These are phyloP conservation scores for Drosophila repletoides DNA, from an alignment of 1,140 invertebrate genomes.

Conservation along the genomic window DNA sequence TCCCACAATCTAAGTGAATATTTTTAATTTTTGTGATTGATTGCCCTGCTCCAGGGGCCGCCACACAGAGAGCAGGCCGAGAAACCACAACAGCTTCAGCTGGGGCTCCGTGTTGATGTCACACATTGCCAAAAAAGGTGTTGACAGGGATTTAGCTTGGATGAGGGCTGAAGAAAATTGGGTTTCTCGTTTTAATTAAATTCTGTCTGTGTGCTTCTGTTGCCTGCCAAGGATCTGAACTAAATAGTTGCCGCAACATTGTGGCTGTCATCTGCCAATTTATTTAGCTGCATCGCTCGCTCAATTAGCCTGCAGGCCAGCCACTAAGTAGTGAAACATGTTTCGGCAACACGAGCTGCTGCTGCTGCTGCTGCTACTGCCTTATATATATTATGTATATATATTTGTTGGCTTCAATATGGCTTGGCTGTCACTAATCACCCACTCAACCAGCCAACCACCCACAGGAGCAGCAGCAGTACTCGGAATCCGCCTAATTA, in stretches of 20 bases:
- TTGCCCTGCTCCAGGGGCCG: conserved; percentile 19
- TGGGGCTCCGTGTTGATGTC: not conserved
- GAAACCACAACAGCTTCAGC: not conserved
- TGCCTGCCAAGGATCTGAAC: not conserved
- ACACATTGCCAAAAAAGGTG: too few species aligned
- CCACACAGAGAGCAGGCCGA: too few species aligned
- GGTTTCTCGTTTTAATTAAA: conserved; percentile 40
- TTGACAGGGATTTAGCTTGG: not conserved
- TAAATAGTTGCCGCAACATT: conserved; percentile 30
- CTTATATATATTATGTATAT: too few species aligned
- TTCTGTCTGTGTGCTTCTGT: conserved; percentile 11
- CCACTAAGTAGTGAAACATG: conserved; percentile 39
- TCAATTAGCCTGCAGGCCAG: conserved; percentile 28
- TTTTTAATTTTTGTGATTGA: conserved; percentile 60
- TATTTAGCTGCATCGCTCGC: conserved; percentile 15
- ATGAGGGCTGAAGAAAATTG: not conserved
- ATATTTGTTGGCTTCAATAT: conserved; percentile 47
- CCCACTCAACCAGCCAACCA: conserved; percentile 1
- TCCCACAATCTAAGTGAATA: conserved; percentile 35
- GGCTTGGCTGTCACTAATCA: conserved; percentile 25
- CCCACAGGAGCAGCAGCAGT: not conserved
- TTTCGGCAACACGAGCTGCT: conserved; percentile 13
- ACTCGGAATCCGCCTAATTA: conserved; percentile 46
- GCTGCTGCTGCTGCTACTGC: too few species aligned
- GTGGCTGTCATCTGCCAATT: conserved; percentile 17